Evolutionary conservation across 1,140 invertebrate species (phyloP).

Genomic region (Drosophila watanabei): DNA sequence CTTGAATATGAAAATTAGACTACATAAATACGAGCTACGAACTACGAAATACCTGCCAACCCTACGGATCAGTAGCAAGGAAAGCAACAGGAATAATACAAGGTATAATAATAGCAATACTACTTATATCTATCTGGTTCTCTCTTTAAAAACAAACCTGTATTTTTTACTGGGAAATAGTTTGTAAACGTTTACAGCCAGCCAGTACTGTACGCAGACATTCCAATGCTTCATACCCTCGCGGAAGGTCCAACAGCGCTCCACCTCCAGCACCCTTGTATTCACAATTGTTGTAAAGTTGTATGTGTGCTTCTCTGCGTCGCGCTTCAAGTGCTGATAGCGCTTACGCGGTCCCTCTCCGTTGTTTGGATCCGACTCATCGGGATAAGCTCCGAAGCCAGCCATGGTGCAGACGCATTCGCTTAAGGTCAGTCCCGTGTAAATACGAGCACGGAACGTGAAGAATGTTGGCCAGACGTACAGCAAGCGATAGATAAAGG

Average conservation of each 20-base stretch:
- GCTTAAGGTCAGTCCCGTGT: conserved; percentile 94
- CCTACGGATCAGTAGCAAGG: conserved; percentile 52
- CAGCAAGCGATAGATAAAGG: conserved; percentile 91
- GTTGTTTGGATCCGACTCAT: conserved; percentile 88
- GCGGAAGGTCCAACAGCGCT: conserved; percentile 91
- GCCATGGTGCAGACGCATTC: conserved; percentile 96
- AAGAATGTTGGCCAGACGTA: conserved; percentile 96
- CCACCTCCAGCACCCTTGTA: conserved; percentile 92
- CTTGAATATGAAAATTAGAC: neutral
- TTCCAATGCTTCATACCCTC: conserved; percentile 97
- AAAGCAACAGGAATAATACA: conserved; percentile 22
- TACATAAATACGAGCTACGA: neutral
- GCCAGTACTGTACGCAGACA: conserved; percentile 97
- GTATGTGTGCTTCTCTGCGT: conserved; percentile 88
- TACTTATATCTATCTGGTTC: neutral
- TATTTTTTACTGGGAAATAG: conserved; percentile 90
- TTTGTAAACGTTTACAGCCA: conserved; percentile 95
- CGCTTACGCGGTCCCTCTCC: conserved; percentile 93
- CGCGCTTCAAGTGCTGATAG: conserved; percentile 87
- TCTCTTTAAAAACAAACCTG: conserved; percentile 48
- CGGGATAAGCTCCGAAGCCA: conserved; percentile 96
- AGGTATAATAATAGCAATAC: conserved; percentile 17
- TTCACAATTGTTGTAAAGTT: conserved; percentile 95
- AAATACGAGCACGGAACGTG: conserved; percentile 95
- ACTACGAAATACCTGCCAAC: conserved; percentile 58